Conservation (phyloP, 1,140 invertebrate species). For the Triops cancriformis region DNA sequence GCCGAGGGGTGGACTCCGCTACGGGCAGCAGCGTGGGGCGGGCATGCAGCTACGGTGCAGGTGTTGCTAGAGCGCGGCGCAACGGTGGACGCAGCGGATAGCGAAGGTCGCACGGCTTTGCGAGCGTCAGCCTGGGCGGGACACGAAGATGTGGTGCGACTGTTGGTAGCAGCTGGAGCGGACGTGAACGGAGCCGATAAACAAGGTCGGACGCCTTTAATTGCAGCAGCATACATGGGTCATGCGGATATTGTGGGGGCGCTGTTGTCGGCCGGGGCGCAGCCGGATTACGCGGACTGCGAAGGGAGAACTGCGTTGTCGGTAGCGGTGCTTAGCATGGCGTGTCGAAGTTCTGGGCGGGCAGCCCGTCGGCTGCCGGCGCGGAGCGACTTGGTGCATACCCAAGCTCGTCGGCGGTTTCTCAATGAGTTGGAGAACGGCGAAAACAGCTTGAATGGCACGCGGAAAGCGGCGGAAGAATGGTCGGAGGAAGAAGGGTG, state of each 20-base stretch:
- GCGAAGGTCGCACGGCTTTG: constrained; percentile 79
- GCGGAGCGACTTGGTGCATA: constrained; percentile 5
- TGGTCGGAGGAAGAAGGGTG: constrained; percentile 22
- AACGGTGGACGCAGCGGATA: constrained; percentile 70
- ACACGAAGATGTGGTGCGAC: constrained; percentile 73
- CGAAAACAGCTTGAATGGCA: constrained; percentile 17
- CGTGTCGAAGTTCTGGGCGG: constrained; percentile 15
- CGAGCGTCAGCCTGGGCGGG: constrained; percentile 84
- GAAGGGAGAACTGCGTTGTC: constrained; percentile 87
- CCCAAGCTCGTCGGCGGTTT: neutral
- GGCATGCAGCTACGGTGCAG: constrained; percentile 66
- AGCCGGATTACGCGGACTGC: constrained; percentile 77
- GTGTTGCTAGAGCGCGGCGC: constrained; percentile 64
- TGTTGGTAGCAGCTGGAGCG: constrained; percentile 68
- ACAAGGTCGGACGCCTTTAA: constrained; percentile 74
- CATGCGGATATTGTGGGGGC: constrained; percentile 86
- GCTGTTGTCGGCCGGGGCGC: constrained; percentile 71
- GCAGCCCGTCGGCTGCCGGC: neutral
- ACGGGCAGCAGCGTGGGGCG: constrained; percentile 61
- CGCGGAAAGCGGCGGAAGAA: neutral
- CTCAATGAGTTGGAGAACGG: neutral
- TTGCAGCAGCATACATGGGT: constrained; percentile 65
- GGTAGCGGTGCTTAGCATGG: constrained; percentile 80
- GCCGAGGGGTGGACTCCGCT: constrained; percentile 45
- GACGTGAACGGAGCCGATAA: constrained; percentile 72